Percentiles rank a stretch among this genome's conserved stretches.
phyloP scores from a whole-genome alignment of 2,888 invertebrate genomes.

The Ophion ellenae region DNA sequence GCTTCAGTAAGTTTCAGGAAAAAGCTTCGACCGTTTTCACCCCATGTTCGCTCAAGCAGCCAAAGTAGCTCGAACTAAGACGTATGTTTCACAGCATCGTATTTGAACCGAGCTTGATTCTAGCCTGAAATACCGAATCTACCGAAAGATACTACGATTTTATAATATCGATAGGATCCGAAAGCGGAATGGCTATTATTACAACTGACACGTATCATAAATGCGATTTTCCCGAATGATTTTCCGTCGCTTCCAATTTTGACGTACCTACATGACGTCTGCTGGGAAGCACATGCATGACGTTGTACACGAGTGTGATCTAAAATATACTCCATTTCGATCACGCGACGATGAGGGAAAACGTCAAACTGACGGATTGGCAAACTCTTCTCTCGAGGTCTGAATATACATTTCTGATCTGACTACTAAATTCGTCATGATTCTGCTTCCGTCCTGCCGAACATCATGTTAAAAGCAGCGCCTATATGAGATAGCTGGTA shows the following conservation, averaged over 20 bases:
- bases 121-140: too few relatives aligned
- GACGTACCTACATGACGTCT: neutral
- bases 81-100: too few relatives aligned
- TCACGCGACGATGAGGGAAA: neutral
- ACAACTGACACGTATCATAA: neutral
- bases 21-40: too few relatives aligned
- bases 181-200: too few relatives aligned
- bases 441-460: neutral
- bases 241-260: neutral
- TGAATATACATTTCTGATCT: neutral
- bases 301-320: neutral
- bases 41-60: too few relatives aligned
- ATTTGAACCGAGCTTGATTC: too few relatives aligned
- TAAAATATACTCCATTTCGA: neutral
- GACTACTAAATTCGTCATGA: neutral
- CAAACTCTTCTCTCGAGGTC: neutral
- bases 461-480: neutral
- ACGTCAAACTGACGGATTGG: neutral
- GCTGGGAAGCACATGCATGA: neutral
- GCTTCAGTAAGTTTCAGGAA: too few relatives aligned
- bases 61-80: too few relatives aligned
- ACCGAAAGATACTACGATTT: too few relatives aligned
- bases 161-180: too few relatives aligned
- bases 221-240: neutral
- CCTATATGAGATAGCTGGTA: conserved; percentile 4